Conservation (phyloP, 2,113 vertebrate species). For the Mustela nigripes region DNA sequence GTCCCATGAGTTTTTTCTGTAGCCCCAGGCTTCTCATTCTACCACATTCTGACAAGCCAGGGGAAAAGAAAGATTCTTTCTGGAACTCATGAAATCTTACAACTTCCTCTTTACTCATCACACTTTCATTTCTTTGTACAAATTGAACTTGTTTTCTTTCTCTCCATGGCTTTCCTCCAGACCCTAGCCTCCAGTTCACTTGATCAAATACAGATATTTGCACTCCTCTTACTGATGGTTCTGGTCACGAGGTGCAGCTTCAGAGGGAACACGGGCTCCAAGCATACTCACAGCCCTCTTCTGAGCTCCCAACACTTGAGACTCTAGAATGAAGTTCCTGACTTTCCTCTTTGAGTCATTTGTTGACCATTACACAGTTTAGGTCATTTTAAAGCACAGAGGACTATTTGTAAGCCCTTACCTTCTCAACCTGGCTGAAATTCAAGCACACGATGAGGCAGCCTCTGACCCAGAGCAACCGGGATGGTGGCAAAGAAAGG, state of each 20-base stretch:
- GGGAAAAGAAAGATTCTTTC: neutral
- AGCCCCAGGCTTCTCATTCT: neutral
- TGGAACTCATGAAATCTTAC: conserved; percentile 7
- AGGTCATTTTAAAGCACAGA: conserved; percentile 12
- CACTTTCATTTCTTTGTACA: conserved; percentile 14
- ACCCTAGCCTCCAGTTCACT: neutral
- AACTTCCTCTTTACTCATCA: conserved; percentile 14
- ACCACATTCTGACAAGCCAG: neutral
- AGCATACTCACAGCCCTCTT: neutral
- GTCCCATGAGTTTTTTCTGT: neutral
- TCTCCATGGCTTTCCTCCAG: neutral
- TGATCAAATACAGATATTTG: neutral
- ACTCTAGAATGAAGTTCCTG: neutral
- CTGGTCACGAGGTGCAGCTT: neutral
- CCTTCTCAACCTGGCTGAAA: neutral
- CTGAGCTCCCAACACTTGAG: neutral
- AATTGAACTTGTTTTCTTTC: conserved; percentile 21
- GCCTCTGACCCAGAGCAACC: neutral
- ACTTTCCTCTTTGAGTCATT: neutral
- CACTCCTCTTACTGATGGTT: conserved; percentile 5
- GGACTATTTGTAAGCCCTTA: neutral
- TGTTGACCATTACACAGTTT: neutral
- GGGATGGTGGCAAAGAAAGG: neutral
- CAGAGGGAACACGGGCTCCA: neutral
- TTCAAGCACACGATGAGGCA: neutral